Base-by-base conservation (phyloP, 2,797 vertebrate species). In the Glyptemys insculpta region DNA sequence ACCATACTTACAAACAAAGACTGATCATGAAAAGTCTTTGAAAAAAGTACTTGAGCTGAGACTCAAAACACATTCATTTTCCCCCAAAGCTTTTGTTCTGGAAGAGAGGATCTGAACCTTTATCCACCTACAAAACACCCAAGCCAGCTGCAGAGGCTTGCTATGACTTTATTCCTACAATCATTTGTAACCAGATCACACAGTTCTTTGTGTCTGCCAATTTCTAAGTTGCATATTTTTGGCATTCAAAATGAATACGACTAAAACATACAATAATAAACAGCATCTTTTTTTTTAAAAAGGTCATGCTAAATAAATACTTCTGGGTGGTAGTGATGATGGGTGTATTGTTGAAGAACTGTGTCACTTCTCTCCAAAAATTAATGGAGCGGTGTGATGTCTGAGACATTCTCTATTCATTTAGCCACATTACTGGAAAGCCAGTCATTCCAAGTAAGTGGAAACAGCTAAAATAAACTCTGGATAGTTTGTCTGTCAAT, bases 21-120 rank as follows among this genome's bases (percentile, higher is more conserved):
- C 5, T 37, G 78, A 88, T 83, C n/a, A 34, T 4, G 10, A 49
- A 56, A 49, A 68, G 2, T 6, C 76, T 56, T 18, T 14, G 41
- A 57, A 57, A 2, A 9, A 49, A 21, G 2, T 2, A 0, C 54
- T 1, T 0, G 0, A 88, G 57, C 34, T 94, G 74, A 74, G 84
- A n/a, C 23, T 88, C 49, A 83, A 91, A 82, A 25, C 15, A 4
- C 1, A 3, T 47, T 54, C 23, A 29, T 18, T 62, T 6, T 11
- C 25, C 12, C 31, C 6, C 52, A 8, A 37, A 68, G 5, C 9
- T 29, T 1, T 4, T 83, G 4, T 76, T n/a, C 25, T 2, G 1
- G 31, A 62, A 7, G 12, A 62, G 59, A n/a, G 53, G 2, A 18
- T 49, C 34, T 81, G 41, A 53, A 59, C 8, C 6, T 21, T 5